Evolutionary conservation across 2,797 vertebrate genomes (phyloP).

Genomic region (Macroramphosus scolopax): DNA sequence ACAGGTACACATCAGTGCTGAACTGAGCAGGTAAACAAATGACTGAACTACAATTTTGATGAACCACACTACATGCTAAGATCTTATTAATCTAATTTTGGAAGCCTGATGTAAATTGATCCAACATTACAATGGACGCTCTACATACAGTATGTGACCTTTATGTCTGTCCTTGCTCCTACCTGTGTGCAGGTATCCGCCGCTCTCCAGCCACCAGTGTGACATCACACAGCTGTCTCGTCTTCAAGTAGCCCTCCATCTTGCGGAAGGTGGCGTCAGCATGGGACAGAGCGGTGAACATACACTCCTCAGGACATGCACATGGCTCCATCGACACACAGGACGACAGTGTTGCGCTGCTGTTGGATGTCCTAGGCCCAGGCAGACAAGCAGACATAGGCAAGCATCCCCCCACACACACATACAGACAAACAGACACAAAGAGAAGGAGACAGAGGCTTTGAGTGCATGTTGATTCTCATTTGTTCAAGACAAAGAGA

Average conservation of each 20-base stretch:
- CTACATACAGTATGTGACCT: too few species aligned
- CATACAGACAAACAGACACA: constrained; percentile 20
- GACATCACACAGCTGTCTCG: constrained; percentile 93
- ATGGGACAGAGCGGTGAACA: constrained; percentile 93
- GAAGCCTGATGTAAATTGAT: too few species aligned
- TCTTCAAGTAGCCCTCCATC: constrained; percentile 95
- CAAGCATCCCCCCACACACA: constrained; percentile 8
- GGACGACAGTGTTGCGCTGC: constrained; percentile 88
- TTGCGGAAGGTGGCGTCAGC: constrained; percentile 93
- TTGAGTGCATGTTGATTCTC: constrained; percentile 39
- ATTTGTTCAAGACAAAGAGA: constrained; percentile 29
- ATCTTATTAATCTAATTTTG: too few species aligned
- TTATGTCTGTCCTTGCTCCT: too few species aligned
- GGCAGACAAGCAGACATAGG: constrained; percentile 1
- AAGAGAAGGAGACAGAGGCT: constrained; percentile 37
- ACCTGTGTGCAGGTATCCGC: constrained; percentile 97
- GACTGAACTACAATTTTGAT: too few species aligned
- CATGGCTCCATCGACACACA: constrained; percentile 94
- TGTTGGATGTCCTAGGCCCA: constrained; percentile 84
- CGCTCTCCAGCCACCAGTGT: constrained; percentile 92
- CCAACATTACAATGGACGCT: too few species aligned
- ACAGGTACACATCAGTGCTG: too few species aligned
- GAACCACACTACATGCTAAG: too few species aligned
- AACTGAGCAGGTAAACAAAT: too few species aligned
- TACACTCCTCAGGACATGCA: constrained; percentile 85